A percentile compares a stretch with the other conserved stretches of the same genome.
Conservation (phyloP, 2,797 vertebrate species). For the Periophthalmus magnuspinnatus region DNA sequence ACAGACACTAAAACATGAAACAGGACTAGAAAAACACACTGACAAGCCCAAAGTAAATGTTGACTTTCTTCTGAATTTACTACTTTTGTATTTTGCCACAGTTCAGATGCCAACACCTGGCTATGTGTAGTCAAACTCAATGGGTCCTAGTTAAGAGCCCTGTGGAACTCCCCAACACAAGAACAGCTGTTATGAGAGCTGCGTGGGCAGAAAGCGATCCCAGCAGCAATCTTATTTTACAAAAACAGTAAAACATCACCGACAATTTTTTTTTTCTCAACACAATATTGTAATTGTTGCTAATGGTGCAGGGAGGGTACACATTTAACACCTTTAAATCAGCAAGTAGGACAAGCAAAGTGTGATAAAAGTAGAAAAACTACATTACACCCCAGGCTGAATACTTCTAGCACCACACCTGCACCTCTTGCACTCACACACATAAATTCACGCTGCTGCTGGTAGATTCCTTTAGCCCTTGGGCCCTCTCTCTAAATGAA, state of each 20-base stretch:
- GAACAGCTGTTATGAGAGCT: background rate
- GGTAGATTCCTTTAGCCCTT: constrained; percentile 14
- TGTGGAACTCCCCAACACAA: constrained; percentile 1
- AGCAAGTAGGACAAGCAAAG: background rate
- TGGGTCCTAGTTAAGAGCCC: background rate
- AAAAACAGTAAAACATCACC: background rate
- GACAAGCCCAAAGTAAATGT: background rate
- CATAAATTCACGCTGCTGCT: background rate
- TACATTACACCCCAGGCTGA: background rate
- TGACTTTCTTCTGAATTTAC: background rate
- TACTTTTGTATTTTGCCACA: background rate
- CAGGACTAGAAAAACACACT: background rate
- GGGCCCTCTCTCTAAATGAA: constrained; percentile 19
- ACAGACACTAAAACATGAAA: background rate
- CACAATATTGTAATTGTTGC: background rate
- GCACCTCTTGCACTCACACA: background rate
- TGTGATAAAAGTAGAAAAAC: background rate
- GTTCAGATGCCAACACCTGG: background rate
- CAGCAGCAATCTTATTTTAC: background rate
- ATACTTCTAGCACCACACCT: background rate
- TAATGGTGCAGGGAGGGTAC: background rate
- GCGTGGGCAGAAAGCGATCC: background rate
- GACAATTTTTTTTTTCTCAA: background rate
- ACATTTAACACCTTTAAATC: background rate
- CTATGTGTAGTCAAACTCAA: background rate